Evolutionary conservation across 2,888 invertebrate species (phyloP).

Genomic region (Dimorphilus gyrociliatus): DNA sequence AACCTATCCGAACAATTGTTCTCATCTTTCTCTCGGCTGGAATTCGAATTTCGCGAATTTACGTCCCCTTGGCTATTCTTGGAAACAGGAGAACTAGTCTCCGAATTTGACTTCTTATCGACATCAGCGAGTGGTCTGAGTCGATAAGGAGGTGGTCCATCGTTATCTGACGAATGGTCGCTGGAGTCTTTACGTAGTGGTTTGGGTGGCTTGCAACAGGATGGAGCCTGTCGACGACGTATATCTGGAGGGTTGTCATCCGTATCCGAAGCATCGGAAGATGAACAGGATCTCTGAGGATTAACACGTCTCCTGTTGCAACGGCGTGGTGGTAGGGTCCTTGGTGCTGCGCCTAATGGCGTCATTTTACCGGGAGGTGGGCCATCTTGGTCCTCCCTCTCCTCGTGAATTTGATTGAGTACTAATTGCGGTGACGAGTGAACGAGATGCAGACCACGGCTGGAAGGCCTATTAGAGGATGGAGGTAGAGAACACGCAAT

Average conservation of each 20-base stretch:
- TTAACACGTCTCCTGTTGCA: conserved; percentile 48
- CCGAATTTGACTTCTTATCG: too few species aligned
- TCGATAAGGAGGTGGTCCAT: conserved; percentile 24
- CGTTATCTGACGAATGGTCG: conserved; percentile 36
- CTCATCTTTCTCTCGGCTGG: too few species aligned
- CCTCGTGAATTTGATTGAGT: conserved; percentile 55
- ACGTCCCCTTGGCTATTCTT: too few species aligned
- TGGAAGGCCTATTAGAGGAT: conserved; percentile 8
- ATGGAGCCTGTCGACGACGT: too few species aligned
- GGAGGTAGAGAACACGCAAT: conserved; percentile 7
- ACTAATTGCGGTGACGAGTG: conserved; percentile 42
- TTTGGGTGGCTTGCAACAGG: not conserved
- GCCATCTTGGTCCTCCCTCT: conserved; percentile 41
- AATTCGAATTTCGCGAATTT: too few species aligned
- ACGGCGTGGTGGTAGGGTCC: conserved; percentile 34
- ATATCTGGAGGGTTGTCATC: too few species aligned
- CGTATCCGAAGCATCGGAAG: conserved; percentile 75
- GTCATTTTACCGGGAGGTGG: conserved; percentile 13
- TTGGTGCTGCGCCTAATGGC: conserved; percentile 17
- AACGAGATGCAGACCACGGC: conserved; percentile 36
- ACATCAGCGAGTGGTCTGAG: too few species aligned
- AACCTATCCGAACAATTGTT: too few species aligned
- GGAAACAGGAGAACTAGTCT: too few species aligned
- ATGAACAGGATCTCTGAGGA: conserved; percentile 59
- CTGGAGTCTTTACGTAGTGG: conserved; percentile 29